Conservation (phyloP, 2,113 vertebrate species). For the Eleginops maclovinus region DNA sequence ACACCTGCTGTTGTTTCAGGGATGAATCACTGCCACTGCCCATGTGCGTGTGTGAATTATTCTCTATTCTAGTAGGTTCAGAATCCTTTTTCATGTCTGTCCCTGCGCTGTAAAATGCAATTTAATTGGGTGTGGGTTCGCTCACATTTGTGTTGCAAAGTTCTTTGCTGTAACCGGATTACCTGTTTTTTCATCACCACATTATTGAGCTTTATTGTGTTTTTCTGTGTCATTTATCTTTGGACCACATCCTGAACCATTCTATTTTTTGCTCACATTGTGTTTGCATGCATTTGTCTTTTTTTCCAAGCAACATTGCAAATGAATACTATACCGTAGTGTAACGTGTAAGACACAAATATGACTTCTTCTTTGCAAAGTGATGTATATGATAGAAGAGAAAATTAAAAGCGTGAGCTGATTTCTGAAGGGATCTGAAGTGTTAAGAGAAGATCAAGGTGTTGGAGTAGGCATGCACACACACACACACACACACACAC, state of each 20-base stretch:
- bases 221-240: slow-evolving; percentile 39
- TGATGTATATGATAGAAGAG: slow-evolving; percentile 21
- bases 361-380: slow-evolving; percentile 1
- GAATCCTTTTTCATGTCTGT: slow-evolving; percentile 39
- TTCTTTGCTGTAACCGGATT: slow-evolving; percentile 41
- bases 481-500: too few species aligned
- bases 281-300: neutral
- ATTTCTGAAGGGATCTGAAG: slow-evolving; percentile 56
- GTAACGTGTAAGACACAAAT: slow-evolving; percentile 14
- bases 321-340: slow-evolving; percentile 1
- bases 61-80: slow-evolving; percentile 31
- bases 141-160: neutral
- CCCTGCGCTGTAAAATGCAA: slow-evolving; percentile 27
- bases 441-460: slow-evolving; percentile 66
- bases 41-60: slow-evolving; percentile 36
- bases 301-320: slow-evolving; percentile 3
- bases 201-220: slow-evolving; percentile 43
- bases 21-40: slow-evolving; percentile 52
- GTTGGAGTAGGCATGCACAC: slow-evolving; percentile 22
- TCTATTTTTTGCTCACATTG: slow-evolving; percentile 27
- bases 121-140: slow-evolving; percentile 19
- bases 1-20: slow-evolving; percentile 63
- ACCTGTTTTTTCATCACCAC: slow-evolving; percentile 39
- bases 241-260: neutral
- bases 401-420: slow-evolving; percentile 62